Conservation (phyloP, 2,888 invertebrate genomes). For the Drosophila heteroneura region DNA sequence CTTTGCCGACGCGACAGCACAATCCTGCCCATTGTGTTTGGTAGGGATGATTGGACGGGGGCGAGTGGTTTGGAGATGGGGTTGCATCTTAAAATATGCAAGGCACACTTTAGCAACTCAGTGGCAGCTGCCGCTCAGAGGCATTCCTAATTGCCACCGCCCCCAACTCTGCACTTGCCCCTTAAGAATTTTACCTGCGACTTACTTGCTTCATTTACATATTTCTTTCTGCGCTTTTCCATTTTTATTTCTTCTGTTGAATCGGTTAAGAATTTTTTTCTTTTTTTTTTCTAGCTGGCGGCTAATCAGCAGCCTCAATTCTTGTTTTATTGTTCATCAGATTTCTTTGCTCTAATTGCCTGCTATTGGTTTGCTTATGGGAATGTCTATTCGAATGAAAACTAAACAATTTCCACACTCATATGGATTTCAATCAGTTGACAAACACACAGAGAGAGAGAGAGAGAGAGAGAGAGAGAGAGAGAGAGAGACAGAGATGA, state of each 20-base stretch:
- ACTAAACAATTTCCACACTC: slow-evolving; percentile 40
- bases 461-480: not conserved
- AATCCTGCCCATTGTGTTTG: slow-evolving; percentile 41
- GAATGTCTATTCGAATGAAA: slow-evolving; percentile 36
- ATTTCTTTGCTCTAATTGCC: slow-evolving; percentile 30
- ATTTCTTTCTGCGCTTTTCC: not conserved
- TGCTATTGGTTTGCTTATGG: slow-evolving; percentile 11
- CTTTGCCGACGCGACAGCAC: slow-evolving; percentile 50
- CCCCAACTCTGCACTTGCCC: not conserved
- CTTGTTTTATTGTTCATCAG: slow-evolving; percentile 9
- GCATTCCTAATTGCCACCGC: slow-evolving; percentile 53
- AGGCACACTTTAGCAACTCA: slow-evolving; percentile 60
- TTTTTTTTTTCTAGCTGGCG: slow-evolving; percentile 16
- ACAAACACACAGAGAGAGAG: slow-evolving; percentile 13
- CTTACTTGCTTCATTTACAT: slow-evolving; percentile 29
- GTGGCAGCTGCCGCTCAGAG: slow-evolving; percentile 56
- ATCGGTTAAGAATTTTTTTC: not conserved
- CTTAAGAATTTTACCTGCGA: not conserved
- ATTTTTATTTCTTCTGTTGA: not conserved
- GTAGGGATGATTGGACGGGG: not conserved
- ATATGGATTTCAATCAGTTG: slow-evolving; percentile 38
- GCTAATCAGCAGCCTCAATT: slow-evolving; percentile 28
- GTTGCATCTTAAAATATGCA: slow-evolving; percentile 67
- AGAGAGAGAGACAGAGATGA: not conserved
- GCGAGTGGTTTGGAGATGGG: not conserved